Percentiles rank a stretch among this genome's conserved stretches.
phyloP scores from a whole-genome alignment of 1,140 invertebrate genomes.

The Dinoponera quadriceps region DNA sequence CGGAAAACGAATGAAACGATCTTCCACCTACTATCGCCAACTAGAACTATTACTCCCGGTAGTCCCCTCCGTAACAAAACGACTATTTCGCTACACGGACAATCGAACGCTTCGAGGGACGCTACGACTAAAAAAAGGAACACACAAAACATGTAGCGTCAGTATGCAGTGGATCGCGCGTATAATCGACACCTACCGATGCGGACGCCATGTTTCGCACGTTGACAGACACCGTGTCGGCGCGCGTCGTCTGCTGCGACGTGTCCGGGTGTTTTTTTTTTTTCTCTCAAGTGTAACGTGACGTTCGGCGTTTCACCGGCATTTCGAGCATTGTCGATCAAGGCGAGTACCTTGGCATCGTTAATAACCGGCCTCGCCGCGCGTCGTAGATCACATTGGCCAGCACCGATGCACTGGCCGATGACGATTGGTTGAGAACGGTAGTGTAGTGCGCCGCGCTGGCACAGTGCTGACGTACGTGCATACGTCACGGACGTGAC shows the following conservation, averaged over 20 bases:
- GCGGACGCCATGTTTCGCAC: constrained; percentile 82
- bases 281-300: neutral
- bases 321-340: constrained; percentile 23
- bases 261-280: too few species aligned
- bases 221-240: constrained; percentile 44
- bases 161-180: constrained; percentile 7
- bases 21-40: constrained; percentile 32
- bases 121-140: constrained; percentile 57
- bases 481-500: constrained; percentile 4
- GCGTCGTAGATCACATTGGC: neutral
- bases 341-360: constrained; percentile 43
- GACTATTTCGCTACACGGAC: constrained; percentile 32
- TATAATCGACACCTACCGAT: constrained; percentile 79
- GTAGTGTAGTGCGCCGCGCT: neutral
- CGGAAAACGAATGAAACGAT: constrained; percentile 50
- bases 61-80: constrained; percentile 23
- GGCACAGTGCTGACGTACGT: too few species aligned
- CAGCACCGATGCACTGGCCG: neutral
- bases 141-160: constrained; percentile 32
- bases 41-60: constrained; percentile 30
- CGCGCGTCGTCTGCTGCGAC: constrained; percentile 46
- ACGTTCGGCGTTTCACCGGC: constrained; percentile 15
- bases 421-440: constrained; percentile 19
- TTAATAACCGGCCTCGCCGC: constrained; percentile 11
- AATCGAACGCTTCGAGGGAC: constrained; percentile 8